Percentiles rank a stretch among this genome's conserved stretches.
Evolutionary conservation across 2,888 invertebrate species (phyloP).

Genomic region (Agrilus cyanescens): DNA sequence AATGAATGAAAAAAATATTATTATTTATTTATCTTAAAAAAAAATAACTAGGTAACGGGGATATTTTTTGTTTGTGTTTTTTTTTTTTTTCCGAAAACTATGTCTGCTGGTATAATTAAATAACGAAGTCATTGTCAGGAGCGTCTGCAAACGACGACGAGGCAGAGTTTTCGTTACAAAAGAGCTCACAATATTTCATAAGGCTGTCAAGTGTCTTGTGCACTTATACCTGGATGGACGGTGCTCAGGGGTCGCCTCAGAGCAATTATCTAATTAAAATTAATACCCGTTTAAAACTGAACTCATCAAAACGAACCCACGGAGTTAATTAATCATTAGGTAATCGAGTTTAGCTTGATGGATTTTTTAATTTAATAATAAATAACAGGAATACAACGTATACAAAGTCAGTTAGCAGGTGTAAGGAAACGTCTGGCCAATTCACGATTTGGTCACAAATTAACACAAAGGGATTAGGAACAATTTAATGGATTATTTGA

Average conservation of each 20-base stretch:
- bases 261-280: constrained; percentile 39
- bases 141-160: constrained; percentile 23
- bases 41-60: too few relatives aligned
- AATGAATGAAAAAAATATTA: too few relatives aligned
- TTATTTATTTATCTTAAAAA: too few relatives aligned
- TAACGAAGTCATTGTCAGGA: not conserved
- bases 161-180: constrained; percentile 16
- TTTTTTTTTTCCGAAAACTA: too few relatives aligned
- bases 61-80: too few relatives aligned
- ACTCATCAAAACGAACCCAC: constrained; percentile 33
- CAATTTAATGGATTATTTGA: too few relatives aligned
- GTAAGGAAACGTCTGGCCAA: constrained; percentile 30
- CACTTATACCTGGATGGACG: constrained; percentile 21
- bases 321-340: constrained; percentile 35
- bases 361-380: constrained; percentile 39
- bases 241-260: constrained; percentile 29
- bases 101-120: too few relatives aligned
- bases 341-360: constrained; percentile 34
- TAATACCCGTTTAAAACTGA: constrained; percentile 36
- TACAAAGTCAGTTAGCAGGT: constrained; percentile 32
- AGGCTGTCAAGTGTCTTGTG: constrained; percentile 21
- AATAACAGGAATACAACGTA: constrained; percentile 32
- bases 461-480: too few relatives aligned
- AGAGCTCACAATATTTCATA: constrained; percentile 25
- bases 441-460: constrained; percentile 3